These are phyloP conservation scores for Limosa lapponica DNA, from an alignment of 2,797 vertebrate species.

Conservation along the genomic window DNA sequence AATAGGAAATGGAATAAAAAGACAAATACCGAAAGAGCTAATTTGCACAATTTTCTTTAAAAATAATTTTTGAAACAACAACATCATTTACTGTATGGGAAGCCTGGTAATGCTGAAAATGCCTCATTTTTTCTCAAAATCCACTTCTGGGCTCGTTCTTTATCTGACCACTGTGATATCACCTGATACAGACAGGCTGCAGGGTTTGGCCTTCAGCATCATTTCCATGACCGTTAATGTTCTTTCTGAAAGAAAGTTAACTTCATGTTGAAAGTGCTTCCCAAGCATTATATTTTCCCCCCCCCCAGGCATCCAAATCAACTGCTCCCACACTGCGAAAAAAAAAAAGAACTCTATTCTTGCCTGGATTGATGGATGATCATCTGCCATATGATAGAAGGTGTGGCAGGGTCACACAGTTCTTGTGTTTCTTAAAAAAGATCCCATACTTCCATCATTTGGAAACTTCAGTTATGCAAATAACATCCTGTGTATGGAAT, in stretches of 20 bases:
- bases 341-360: neutral
- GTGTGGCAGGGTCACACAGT: neutral
- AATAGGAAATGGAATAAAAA: neutral
- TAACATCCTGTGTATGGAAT: neutral
- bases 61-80: neutral
- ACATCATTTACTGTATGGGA: neutral
- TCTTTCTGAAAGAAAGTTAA: neutral
- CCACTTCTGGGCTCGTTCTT: neutral
- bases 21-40: neutral
- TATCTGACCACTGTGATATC: neutral
- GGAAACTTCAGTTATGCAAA: neutral
- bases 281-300: neutral
- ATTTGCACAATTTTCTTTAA: neutral
- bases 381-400: neutral
- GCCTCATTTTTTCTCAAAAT: neutral
- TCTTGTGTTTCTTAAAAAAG: neutral
- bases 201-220: neutral
- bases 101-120: neutral
- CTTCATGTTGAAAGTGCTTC: neutral
- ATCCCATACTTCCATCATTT: neutral
- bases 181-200: neutral
- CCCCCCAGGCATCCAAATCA: neutral
- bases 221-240: neutral
- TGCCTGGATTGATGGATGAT: neutral
- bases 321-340: neutral